Percentiles rank a stretch among this genome's conserved stretches.
These are phyloP conservation scores for Clusia tigrina DNA, from an alignment of 2,888 invertebrate genomes.

Conservation along the genomic window DNA sequence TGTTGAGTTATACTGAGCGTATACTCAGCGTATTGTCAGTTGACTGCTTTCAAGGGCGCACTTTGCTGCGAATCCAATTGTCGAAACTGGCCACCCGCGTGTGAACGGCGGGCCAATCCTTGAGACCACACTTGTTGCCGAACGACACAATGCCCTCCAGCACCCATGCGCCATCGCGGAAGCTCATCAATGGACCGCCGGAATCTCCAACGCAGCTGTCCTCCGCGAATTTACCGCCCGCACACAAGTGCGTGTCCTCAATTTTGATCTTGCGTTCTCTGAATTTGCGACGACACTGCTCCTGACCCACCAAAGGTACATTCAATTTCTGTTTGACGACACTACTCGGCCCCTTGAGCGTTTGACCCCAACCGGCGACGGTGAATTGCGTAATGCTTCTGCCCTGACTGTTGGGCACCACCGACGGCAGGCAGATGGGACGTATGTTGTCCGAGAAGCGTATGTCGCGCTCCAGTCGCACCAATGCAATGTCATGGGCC, in stretches of 20 bases:
- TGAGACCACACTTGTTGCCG: conserved; percentile 72
- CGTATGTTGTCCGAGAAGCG: conserved; percentile 67
- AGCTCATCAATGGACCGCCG: conserved; percentile 77
- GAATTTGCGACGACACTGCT: conserved; percentile 65
- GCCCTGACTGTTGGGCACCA: conserved; percentile 37
- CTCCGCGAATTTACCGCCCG: conserved; percentile 72
- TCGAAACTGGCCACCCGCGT: conserved; percentile 71
- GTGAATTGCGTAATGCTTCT: conserved; percentile 53
- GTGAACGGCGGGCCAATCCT: conserved; percentile 73
- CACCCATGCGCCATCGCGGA: conserved; percentile 67
- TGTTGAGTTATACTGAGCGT: background rate
- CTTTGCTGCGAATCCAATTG: conserved; percentile 64
- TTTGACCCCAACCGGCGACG: conserved; percentile 73
- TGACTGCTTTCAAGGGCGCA: conserved; percentile 36
- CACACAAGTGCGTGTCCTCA: conserved; percentile 69
- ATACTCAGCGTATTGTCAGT: conserved; percentile 11
- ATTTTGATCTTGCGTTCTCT: conserved; percentile 49
- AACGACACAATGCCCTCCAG: conserved; percentile 74
- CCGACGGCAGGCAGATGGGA: conserved; percentile 71
- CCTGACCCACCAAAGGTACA: conserved; percentile 65
- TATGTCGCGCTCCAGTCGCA: conserved; percentile 70
- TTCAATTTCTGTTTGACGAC: conserved; percentile 68
- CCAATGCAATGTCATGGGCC: conserved; percentile 75
- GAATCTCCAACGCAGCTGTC: conserved; percentile 82
- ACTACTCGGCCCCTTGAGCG: conserved; percentile 63